Evolutionary conservation across 92 coral and sea anemone species (phyloP), one percentile per base, ranked within the genome.

Genomic region (Ricordea florida): DNA sequence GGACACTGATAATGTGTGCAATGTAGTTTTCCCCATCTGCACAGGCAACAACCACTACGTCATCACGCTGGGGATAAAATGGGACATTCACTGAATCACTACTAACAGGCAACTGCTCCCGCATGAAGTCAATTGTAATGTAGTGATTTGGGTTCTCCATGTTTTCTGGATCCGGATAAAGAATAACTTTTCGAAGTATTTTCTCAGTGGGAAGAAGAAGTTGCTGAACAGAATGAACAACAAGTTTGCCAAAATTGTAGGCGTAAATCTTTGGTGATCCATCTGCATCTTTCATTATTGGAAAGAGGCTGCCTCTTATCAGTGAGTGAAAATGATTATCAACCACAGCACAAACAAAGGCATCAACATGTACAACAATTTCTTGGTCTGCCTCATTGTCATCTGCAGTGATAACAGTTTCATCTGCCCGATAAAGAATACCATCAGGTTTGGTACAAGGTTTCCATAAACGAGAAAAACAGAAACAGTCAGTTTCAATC

Each of bases 321-420:
- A 74, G 41, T 0, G 61, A 41, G 38, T 61, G 25, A 47, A 74
- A 61, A 1, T 74, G 24, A 33, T 74, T 28, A 74, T 74, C 71
- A 17, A 74, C 67, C 57, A 45, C 49, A 31, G 59, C 50, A 72
- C 80, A 72, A 28, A 72, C 28, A 35, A 72, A 72, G 17, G 32
- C 59, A n/a, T 44, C 69, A 35, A 72, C 59, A 38, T 21, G 28
- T 1, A 31, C 51, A 18, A 72, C 58, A 59, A 33, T 51, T 22
- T 74, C 72, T 4, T 33, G 25, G 51, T 55, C n/a, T n/a, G n/a
- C n/a, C n/a, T n/a, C 81, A 61, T 74, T 72, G 79, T 72, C 67
- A 72, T 55, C 72, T 56, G 21, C 37, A 9, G 42, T 38, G 31
- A 72, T 25, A 28, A 41, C 79, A 57, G 27, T 72, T 72, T 57